Base-by-base conservation (phyloP, 2,888 invertebrate species). In the Alsophila aescularia region DNA sequence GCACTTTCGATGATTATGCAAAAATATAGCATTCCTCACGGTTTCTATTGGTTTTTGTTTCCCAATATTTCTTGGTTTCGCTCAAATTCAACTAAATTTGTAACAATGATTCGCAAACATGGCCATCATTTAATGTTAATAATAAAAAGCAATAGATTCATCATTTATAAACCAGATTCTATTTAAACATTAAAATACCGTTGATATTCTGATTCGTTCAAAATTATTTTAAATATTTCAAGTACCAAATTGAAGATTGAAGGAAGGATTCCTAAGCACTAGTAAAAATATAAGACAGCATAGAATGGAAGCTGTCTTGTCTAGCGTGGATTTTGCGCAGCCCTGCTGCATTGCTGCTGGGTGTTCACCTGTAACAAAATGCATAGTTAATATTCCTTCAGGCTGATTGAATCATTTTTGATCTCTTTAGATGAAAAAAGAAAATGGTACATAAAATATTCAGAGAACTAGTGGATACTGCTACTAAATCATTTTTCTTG, bases 321-420 rank as follows among this genome's bases (percentile, higher is more conserved):
- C 86, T 42, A 89, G 60, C 3, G 84, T 75, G 6, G 87, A 87
- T 64, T 81, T 87, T 4, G 89, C 87, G 58, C 87, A 85, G 35
- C 91, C 90, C 59, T 91, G 91, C 62, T 91, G 91, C 91, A 91
- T 91, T 0, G 91, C 91, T 4, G 91, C 91, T 7, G 91, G 91
- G 54, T 90, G 89, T 61, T 91, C 90, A 65, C 90, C 90, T 91
- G 70, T 5, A 67, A 74, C 69, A 40, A 64, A 66, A 64, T 4
- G 5, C 6, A n/a, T n/a, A n/a, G n/a, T n/a, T n/a, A n/a, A n/a
- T n/a, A n/a, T n/a, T n/a, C n/a, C n/a, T n/a, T n/a, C n/a, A n/a
- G n/a, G n/a, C n/a, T n/a, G n/a, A n/a, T n/a, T n/a, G n/a, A n/a
- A n/a, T n/a, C n/a, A n/a, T n/a, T n/a, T n/a, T n/a, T n/a, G n/a